Percentiles rank a stretch among this genome's conserved stretches.
These are phyloP conservation scores for Mongoloraphidia duomilia DNA, from an alignment of 2,888 invertebrate species.

Conservation along the genomic window DNA sequence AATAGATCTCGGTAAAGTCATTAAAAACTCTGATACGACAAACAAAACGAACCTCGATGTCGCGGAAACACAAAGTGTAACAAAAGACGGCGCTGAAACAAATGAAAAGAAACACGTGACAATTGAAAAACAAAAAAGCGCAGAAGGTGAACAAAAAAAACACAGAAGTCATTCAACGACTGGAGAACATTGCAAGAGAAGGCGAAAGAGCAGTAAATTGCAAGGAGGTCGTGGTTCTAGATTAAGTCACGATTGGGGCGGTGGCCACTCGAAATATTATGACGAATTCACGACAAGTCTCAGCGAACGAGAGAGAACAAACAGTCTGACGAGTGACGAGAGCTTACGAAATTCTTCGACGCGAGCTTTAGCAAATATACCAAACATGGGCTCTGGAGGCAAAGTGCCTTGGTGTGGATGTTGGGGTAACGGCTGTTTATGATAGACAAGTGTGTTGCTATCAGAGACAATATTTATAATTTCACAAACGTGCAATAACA, in stretches of 20 bases:
- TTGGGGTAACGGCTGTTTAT: constrained; percentile 70
- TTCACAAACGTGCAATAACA: too few species aligned
- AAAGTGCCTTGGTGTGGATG: constrained; percentile 75
- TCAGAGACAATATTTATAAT: too few species aligned
- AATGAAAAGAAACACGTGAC: constrained; percentile 22
- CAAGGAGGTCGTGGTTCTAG: constrained; percentile 9
- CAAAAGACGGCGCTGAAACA: constrained; percentile 28
- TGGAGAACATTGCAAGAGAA: constrained; percentile 19
- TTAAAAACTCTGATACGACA: too few species aligned
- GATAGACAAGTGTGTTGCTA: constrained; percentile 15
- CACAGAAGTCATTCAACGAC: constrained; percentile 27
- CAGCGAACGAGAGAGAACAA: constrained; percentile 51
- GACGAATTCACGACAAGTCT: constrained; percentile 25
- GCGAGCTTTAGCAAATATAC: constrained; percentile 49
- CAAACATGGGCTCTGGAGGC: constrained; percentile 39
- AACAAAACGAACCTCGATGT: too few species aligned
- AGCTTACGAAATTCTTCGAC: constrained; percentile 43
- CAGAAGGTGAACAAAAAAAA: constrained; percentile 19
- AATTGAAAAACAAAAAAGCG: constrained; percentile 26
- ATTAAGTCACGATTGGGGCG: constrained; percentile 14
- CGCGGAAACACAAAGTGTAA: too few species aligned
- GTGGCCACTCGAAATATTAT: constrained; percentile 20
- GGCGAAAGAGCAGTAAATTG: constrained; percentile 17
- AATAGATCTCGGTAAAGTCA: constrained; percentile 18
- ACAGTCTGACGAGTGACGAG: constrained; percentile 47